Base-by-base conservation (phyloP, 2,113 vertebrate species). In the Fulmarus glacialis region DNA sequence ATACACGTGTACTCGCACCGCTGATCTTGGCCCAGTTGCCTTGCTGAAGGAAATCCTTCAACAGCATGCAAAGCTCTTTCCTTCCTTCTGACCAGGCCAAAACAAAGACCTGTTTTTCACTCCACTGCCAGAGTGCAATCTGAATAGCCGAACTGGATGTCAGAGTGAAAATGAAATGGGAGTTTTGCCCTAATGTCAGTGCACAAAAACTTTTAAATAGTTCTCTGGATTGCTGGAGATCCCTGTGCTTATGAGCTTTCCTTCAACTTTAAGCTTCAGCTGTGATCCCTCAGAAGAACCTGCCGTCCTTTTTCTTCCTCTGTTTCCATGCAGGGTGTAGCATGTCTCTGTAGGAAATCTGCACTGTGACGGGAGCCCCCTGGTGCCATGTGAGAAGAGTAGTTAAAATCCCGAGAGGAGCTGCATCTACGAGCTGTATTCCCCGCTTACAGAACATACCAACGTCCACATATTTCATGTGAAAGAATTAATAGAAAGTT, bases 1-100 rank as follows among this genome's bases (percentile, higher is more conserved):
- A 17, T 4, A n/a, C 0, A 0, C 6, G 2, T 12, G n/a, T 32
- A 11, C 82, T 32, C 5, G 3, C 55, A 4, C 15, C 1, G 3
- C 84, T 55, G 83, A 2, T n/a, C 71, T 60, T 53, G 47, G 47
- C n/a, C 47, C 62, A 0, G 0, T 6, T 24, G 62, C 89, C 72
- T 64, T 1, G 11, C 63, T 7, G 5, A 8, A 90, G 45, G 56
- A 56, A 84, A 55, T 48, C 60, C 78, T 42, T 13, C 59, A 58
- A 8, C 42, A 64, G 77, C 74, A 30, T 6, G 4, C 0, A 6
- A 18, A 47, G 38, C 47, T 72, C 70, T 24, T 45, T 24, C 56
- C 55, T 73, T 52, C 42, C 32, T 29, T 58, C 60, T 11, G 36
- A 29, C 16, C 66, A 68, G 48, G 20, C 60, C 67, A n/a, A 42